phyloP scores from a whole-genome alignment of 2,113 vertebrate species.

The Vombatus ursinus region DNA sequence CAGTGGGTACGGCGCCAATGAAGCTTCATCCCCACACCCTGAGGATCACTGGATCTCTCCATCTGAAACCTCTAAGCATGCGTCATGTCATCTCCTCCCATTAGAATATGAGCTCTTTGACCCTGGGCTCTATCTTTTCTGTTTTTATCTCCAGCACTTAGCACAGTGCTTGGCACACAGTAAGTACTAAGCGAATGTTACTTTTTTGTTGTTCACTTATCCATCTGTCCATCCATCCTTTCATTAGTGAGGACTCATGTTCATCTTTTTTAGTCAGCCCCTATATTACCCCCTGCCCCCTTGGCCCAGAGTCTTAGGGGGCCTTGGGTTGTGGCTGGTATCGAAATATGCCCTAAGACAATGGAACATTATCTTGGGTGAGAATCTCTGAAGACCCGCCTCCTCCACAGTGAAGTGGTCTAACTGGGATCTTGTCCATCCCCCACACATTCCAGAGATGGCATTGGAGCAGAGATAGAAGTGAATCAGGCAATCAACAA shows the following conservation, averaged over 20 bases:
- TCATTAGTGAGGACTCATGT: not conserved
- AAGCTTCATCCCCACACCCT: not conserved
- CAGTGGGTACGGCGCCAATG: not conserved
- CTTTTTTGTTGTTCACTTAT: not conserved
- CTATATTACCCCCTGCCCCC: not conserved
- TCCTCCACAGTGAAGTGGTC: not conserved
- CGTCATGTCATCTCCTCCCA: not conserved
- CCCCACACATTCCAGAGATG: not conserved
- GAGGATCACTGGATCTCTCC: not conserved
- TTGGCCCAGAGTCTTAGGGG: not conserved
- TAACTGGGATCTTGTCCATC: not conserved
- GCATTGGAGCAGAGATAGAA: not conserved
- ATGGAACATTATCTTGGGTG: not conserved
- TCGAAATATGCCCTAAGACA: not conserved
- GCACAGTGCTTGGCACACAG: not conserved
- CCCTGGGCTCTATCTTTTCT: not conserved
- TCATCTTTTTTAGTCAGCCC: not conserved
- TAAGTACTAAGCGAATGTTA: not conserved
- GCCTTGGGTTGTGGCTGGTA: not conserved
- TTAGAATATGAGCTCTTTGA: not conserved
- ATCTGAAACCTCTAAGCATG: not conserved
- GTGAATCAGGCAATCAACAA: not conserved
- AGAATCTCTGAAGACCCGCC: not conserved
- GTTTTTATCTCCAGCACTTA: not conserved
- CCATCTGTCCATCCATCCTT: not conserved